Percentiles rank a stretch among this genome's conserved stretches.
Evolutionary conservation across 2,113 vertebrate species (phyloP).

Genomic region (Chrysemys picta): DNA sequence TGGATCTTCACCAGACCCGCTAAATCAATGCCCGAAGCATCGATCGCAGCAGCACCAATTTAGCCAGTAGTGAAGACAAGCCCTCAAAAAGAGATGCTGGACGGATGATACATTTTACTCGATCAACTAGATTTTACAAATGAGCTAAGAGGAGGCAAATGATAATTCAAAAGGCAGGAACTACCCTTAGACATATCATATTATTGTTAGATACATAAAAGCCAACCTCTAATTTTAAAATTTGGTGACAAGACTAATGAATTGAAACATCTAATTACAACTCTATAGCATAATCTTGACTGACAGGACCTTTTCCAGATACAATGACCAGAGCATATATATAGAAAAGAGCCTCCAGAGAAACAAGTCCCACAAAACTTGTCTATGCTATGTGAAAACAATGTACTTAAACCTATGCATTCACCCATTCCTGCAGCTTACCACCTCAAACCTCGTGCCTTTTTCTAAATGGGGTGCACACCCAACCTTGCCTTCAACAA

Average conservation of each 20-base stretch:
- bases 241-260: not conserved
- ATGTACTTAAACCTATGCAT: not conserved
- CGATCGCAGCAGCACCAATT: too few relatives aligned
- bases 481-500: not conserved
- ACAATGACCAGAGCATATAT: not conserved
- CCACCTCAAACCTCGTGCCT: not conserved
- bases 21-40: too few relatives aligned
- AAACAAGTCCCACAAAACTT: not conserved
- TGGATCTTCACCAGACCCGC: too few relatives aligned
- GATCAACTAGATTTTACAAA: not conserved
- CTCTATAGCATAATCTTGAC: not conserved
- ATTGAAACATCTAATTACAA: not conserved
- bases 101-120: not conserved
- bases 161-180: not conserved
- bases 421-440: not conserved
- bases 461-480: not conserved
- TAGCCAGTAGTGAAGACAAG: too few relatives aligned
- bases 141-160: not conserved
- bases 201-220: not conserved
- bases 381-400: not conserved
- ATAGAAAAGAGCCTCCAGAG: not conserved
- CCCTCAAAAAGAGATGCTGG: not conserved
- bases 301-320: accelerated
- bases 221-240: not conserved
- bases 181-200: not conserved